phyloP scores from a whole-genome alignment of 2,797 vertebrate species.

The Poecilia velifera region DNA sequence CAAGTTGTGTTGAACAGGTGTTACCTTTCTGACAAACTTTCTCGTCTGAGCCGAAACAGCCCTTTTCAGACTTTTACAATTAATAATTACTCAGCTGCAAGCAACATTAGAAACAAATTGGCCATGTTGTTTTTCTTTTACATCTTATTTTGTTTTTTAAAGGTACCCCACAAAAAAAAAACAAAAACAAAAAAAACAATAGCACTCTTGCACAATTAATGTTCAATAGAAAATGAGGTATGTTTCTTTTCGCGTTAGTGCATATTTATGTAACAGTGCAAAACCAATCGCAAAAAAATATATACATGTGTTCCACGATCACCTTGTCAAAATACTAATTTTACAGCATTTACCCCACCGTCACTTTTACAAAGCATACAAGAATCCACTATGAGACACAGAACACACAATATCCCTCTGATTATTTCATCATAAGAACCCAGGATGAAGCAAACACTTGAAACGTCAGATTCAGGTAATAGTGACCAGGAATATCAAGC shows the following conservation, averaged over 20 bases:
- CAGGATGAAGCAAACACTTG: conserved; percentile 54
- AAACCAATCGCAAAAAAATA: conserved; percentile 72
- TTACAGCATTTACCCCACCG: conserved; percentile 70
- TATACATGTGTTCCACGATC: conserved; percentile 61
- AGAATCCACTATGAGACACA: conserved; percentile 67
- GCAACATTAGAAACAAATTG: conserved; percentile 47
- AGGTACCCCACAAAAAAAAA: conserved; percentile 43
- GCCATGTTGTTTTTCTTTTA: conserved; percentile 28
- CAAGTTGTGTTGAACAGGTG: conserved; percentile 53
- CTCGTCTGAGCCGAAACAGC: conserved; percentile 61
- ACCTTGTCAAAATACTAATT: conserved; percentile 63
- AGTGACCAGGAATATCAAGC: conserved; percentile 44
- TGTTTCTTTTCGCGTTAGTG: conserved; percentile 80
- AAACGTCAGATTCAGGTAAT: conserved; percentile 49
- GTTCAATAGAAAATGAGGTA: conserved; percentile 85
- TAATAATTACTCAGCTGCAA: conserved; percentile 42
- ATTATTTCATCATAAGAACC: conserved; percentile 51
- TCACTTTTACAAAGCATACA: conserved; percentile 72
- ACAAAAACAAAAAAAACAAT: conserved; percentile 29
- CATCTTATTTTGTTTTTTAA: conserved; percentile 30
- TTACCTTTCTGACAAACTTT: conserved; percentile 31
- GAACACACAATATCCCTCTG: conserved; percentile 64
- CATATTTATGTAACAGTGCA: conserved; percentile 83
- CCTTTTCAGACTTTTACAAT: conserved; percentile 59
- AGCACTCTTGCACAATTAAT: conserved; percentile 68